Base-by-base conservation (phyloP, 2,888 invertebrate genomes). In the Catocala nupta region DNA sequence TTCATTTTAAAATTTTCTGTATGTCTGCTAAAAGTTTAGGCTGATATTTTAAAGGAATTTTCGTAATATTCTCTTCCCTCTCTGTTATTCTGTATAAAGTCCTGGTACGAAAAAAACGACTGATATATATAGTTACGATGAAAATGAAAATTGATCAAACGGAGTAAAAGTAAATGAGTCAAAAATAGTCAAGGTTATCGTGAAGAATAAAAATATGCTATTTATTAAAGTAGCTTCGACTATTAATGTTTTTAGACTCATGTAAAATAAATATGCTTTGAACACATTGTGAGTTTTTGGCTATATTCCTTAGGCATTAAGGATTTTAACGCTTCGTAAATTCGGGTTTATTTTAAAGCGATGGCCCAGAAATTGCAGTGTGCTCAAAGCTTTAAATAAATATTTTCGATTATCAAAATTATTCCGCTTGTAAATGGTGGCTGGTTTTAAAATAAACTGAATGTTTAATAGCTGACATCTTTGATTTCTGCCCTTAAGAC, bases 401-500 rank as follows among this genome's bases (percentile, higher is more conserved):
- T 65, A 65, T 70, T 68, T 67, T 70, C 51, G 55, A 64, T 53
- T 62, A 60, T 64, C 43, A 48, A 76, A 66, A 63, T 61, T 55
- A 65, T 62, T 70, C 70, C 70, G 77, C 70, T 77, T 77, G 64
- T 66, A 71, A 50, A 63, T 66, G 76, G 77, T 74, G 77, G 72
- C 73, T 75, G 77, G 77, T 77, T 77, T 77, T 68, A 70, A 77
- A 77, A 73, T 68, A 77, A 75, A 69, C 64, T 54, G 55, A 76
- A 71, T 73, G 54, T 70, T 66, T 66, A 65, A 59, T 51, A 56
- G 36, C 51, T 25, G 0, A 7, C 0, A 0, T 39, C 8, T 69
- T 71, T 73, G 53, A 70, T 64, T 25, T 67, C 51, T 48, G 33
- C 66, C 70, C 53, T 61, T 72, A 47, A 0, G 12, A 45, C 45